Base-by-base conservation (phyloP, 2,797 vertebrate genomes). In the Ptychobarbus kaznakovi region DNA sequence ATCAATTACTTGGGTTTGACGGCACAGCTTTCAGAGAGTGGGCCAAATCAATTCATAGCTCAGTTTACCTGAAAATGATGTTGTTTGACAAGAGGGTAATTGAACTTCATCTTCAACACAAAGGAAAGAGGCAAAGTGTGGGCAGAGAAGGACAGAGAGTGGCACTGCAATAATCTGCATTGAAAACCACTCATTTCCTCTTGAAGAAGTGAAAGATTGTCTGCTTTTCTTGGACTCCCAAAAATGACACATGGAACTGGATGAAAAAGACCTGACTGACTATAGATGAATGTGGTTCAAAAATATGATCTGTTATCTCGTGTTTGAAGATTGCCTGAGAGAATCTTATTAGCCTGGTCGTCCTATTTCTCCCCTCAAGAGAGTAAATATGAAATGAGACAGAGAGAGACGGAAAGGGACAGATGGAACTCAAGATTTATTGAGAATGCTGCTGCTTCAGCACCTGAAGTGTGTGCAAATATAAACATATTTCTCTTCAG, bases 1-100 rank as follows among this genome's bases (percentile, higher is more conserved):
- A 89, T 92, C 65, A 86, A 92, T 89, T 85, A 77, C 56, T 58
- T 82, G 25, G 44, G 66, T 89, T 90, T 88, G 89, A 91, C 89
- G 76, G 75, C 53, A 72, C 65, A 76, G 72, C 65, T 63, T 82
- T 82, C 3, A 38, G 28, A 35, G 53, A 49, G 69, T 49, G 69
- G 68, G 22, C 77, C 15, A 22, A 78, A 88, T 90, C 80, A 82
- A 88, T 87, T 73, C 63, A 16, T 77, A 35, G 42, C 81, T 86
- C 77, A 49, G 83, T 89, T 91, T 81, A 89, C 89, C 84, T 76
- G 28, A 90, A 90, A 90, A 78, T 74, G 4, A 88, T 84, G 82
- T 69, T 22, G 63, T 86, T 88, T 87, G 88, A 88, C 35, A 69
- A 49, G 38, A 84, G 58, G 76, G 77, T 66, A 75, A 61, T n/a